phyloP scores from a whole-genome alignment of 2,888 invertebrate genomes.

The Barypeithes pellucidus region DNA sequence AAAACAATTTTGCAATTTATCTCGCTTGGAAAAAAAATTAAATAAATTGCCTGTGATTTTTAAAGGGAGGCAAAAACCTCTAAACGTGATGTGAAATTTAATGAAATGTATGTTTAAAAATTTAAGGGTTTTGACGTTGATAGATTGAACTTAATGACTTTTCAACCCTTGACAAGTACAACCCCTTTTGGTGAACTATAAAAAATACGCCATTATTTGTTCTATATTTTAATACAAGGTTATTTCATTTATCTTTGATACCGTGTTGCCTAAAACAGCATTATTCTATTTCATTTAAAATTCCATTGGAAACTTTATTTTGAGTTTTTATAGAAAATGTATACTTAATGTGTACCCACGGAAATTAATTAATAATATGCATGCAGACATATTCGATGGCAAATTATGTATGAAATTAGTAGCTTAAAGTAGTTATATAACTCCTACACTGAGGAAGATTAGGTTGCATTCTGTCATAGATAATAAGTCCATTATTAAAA shows the following conservation, averaged over 20 bases:
- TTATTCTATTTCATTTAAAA: too few species aligned
- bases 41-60: conserved; percentile 48
- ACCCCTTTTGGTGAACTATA: conserved; percentile 18
- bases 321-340: too few species aligned
- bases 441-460: conserved; percentile 39
- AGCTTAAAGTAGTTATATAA: conserved; percentile 39
- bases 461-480: conserved; percentile 47
- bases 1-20: conserved; percentile 44
- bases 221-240: neutral
- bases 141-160: conserved; percentile 62
- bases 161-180: conserved; percentile 44
- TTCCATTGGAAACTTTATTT: too few species aligned
- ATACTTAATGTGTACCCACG: too few species aligned
- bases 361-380: conserved; percentile 9
- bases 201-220: conserved; percentile 32
- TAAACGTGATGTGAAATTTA: conserved; percentile 55
- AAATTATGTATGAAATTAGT: conserved; percentile 40
- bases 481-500: conserved; percentile 51
- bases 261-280: too few species aligned
- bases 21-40: conserved; percentile 41
- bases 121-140: conserved; percentile 62
- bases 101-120: conserved; percentile 63
- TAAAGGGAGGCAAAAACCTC: conserved; percentile 42
- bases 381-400: conserved; percentile 24
- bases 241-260: neutral